Evolutionary conservation across 1,140 invertebrate genomes (phyloP), one percentile per base, ranked within the genome.

Genomic region (Catajapyx aquilonaris): DNA sequence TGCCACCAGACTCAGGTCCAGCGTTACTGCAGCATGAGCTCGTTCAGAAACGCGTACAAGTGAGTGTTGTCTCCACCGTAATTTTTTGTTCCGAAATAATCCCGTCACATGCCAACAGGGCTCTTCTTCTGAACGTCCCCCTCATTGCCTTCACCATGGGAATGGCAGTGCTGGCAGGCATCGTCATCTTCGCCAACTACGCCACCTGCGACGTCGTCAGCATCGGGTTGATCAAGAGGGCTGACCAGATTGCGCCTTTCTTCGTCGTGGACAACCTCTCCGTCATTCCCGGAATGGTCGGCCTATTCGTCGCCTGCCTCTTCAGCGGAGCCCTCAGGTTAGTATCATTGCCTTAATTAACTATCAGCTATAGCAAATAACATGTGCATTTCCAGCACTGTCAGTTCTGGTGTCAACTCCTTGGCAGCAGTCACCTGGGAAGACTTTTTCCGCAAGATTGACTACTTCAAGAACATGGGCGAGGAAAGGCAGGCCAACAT

Each of bases 121-220:
- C 45, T 9, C 31, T 46, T 10, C 21, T 46, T 10, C 18, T 44
- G 3, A 45, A 44, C 10, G 38, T 34, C 28, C 38, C 40, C 9
- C 34, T 46, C 48, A 52, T 57, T 39, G 18, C 44, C 15, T 36
- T 48, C 18, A 44, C 37, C 19, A 15, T 47, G 15, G 33, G 17
- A 19, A 20, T 39, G n/a, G 45, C 19, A 25, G 40, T n/a, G 28
- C 35, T 31, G 39, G 31, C 39, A 18, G 62, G 62, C 7, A 47
- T 64, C 16, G 56, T 60, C 3, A 47, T 64, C 9, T 62, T 55
- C 34, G 59, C 54, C 5, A 49, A 53, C n/a, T 64, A 62, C 44
- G 44, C 48, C 13, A 45, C 47, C 18, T 63, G 61, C 48, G 60
- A 65, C 42, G 59, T 60, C 1, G 37, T 59, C 9, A 37, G 36